Percentiles rank a stretch among this genome's conserved stretches.
These are phyloP conservation scores for Pipistrellus pipistrellus DNA, from an alignment of 2,797 vertebrate genomes.

Conservation along the genomic window DNA sequence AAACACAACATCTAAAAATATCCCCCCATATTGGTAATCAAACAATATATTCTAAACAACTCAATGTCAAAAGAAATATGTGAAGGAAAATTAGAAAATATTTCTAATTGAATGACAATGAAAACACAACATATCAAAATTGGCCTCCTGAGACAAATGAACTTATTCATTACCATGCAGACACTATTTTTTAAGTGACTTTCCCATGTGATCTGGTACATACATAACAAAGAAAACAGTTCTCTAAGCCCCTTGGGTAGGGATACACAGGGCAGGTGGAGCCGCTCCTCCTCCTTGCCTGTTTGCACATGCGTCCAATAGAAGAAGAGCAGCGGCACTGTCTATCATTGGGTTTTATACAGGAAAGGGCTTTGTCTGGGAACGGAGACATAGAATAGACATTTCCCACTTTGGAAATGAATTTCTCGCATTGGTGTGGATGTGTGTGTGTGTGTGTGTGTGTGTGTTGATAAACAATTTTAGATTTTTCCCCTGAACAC, in stretches of 20 bases:
- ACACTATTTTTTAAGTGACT: constrained; percentile 56
- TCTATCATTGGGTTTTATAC: neutral
- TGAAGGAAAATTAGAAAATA: neutral
- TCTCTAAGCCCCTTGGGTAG: neutral
- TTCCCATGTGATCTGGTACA: constrained; percentile 35
- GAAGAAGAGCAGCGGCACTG: neutral
- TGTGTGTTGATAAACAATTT: constrained; percentile 23
- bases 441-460: neutral
- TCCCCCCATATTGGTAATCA: neutral
- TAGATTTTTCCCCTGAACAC: neutral
- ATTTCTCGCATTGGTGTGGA: constrained; percentile 17
- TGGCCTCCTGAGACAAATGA: constrained; percentile 44
- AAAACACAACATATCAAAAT: neutral
- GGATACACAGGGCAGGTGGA: neutral
- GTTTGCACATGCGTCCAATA: neutral
- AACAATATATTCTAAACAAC: neutral
- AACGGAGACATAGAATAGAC: constrained; percentile 28
- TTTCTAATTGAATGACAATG: neutral
- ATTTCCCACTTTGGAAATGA: constrained; percentile 63
- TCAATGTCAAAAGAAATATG: neutral
- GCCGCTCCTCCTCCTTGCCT: neutral
- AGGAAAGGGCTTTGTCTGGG: constrained; percentile 20
- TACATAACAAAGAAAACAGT: constrained; percentile 24
- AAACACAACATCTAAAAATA: neutral
- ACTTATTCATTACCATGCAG: constrained; percentile 30